phyloP scores from a whole-genome alignment of 2,888 invertebrate genomes.

The Mamestra brassicae region DNA sequence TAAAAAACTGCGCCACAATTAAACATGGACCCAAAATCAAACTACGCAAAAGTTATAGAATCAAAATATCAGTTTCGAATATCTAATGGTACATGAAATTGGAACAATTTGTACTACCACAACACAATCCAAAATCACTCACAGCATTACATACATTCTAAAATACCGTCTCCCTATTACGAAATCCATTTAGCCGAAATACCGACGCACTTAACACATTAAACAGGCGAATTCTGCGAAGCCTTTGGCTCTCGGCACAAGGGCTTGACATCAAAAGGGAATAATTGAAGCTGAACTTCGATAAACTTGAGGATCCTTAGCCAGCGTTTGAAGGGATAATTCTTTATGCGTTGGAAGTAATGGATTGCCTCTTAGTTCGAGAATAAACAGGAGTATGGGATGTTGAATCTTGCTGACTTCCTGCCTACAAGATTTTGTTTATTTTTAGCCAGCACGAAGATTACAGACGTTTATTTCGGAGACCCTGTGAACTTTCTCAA shows the following conservation, averaged over 20 bases:
- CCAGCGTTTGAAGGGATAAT: conserved; percentile 56
- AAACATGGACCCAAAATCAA: neutral
- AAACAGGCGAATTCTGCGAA: conserved; percentile 55
- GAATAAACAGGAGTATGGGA: conserved; percentile 21
- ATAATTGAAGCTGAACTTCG: conserved; percentile 67
- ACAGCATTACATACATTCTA: conserved; percentile 41
- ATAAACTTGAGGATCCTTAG: conserved; percentile 59
- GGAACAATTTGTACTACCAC: conserved; percentile 1
- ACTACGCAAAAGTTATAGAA: neutral
- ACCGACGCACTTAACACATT: conserved; percentile 62
- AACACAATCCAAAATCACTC: conserved; percentile 29
- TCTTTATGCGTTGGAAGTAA: conserved; percentile 47
- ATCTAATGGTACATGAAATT: conserved; percentile 24
- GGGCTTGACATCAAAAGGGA: conserved; percentile 62
- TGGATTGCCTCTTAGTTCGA: conserved; percentile 41
- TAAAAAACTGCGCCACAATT: neutral
- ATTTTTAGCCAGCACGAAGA: neutral
- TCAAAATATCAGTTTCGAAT: neutral
- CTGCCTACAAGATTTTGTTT: neutral
- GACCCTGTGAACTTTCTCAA: neutral
- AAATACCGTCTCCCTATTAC: conserved; percentile 40
- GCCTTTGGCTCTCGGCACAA: conserved; percentile 53
- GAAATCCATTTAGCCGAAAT: conserved; percentile 60
- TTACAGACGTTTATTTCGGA: neutral
- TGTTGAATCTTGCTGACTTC: conserved; percentile 6